Base-by-base conservation (phyloP, 2,797 vertebrate genomes). In the Phataginus tricuspis region DNA sequence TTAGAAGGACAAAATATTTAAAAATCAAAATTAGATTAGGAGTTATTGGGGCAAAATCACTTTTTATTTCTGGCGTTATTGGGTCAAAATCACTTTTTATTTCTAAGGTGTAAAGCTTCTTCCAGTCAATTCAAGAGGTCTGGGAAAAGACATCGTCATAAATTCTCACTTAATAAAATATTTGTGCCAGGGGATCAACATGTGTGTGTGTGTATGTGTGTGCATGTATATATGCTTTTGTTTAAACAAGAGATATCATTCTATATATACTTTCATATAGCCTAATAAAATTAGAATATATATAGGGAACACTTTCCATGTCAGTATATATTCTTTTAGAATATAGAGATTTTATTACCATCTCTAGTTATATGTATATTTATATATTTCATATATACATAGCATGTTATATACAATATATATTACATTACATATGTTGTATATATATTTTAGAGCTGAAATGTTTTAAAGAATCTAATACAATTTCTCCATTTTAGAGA, bases 141-240 rank as follows among this genome's bases (percentile, higher is more conserved):
- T 88, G 14, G 18, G 42, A 96, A 74, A 85, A 7, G 75, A 2
- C 18, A 92, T 29, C 2, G 31, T 83, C 59, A 93, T 86, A 71
- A 94, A 83, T 78, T 86, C 25, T 80, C 34, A 64, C 25, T 94
- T 90, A 93, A 69, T 51, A 61, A 96, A 85, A 75, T 74, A 74
- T 45, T 49, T 83, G 21, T 88, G 31, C 21, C 49, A 85, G 29
- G 51, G 79, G 39, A 90, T 21, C 69, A 85, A 71, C 74, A 19
- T 63, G n/a, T 88, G 18, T 55, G 39, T 19, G 3, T 49, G 3
- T 15, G 27, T 71, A 12, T 57, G 13, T 16, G 4, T 15, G 59
- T 25, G 15, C 39, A 31, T 42, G 39, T 23, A 37, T 39, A 49
- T 39, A 82, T 51, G 14, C 14, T 61, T 16, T 61, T 77, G 64